A percentile compares a stretch with the other conserved stretches of the same genome.
Conservation (phyloP, 2,113 vertebrate species). For the Holacanthus passer region DNA sequence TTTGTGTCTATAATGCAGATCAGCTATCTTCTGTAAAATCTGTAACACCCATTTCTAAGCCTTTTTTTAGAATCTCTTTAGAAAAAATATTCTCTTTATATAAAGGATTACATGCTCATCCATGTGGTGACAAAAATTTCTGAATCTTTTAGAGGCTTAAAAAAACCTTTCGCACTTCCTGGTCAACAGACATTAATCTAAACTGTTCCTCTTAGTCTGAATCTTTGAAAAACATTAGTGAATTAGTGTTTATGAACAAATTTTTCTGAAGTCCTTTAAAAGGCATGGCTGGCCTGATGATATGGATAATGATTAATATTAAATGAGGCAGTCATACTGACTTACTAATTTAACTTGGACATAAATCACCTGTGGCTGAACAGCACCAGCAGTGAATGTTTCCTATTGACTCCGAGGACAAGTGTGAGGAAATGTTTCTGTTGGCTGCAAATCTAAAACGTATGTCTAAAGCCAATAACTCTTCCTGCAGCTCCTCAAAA, state of each 20-base stretch:
- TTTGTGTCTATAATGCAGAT: neutral
- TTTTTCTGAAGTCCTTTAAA: neutral
- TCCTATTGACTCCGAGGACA: neutral
- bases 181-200: neutral
- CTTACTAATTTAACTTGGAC: neutral
- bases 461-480: neutral
- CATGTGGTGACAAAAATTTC: neutral
- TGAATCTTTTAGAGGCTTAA: constrained; percentile 8
- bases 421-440: neutral
- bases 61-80: too few species aligned
- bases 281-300: neutral
- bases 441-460: constrained; percentile 8
- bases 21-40: neutral
- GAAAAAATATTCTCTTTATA: neutral
- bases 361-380: constrained; percentile 26
- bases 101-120: constrained; percentile 13
- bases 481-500: neutral
- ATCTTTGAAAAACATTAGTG: neutral
- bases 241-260: neutral
- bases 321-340: neutral
- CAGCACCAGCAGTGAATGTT: neutral
- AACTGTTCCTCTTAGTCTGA: neutral
- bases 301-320: neutral
- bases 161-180: neutral
- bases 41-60: too few species aligned